Conservation (phyloP, 2,113 vertebrate genomes). For the Falcunculus frontatus region DNA sequence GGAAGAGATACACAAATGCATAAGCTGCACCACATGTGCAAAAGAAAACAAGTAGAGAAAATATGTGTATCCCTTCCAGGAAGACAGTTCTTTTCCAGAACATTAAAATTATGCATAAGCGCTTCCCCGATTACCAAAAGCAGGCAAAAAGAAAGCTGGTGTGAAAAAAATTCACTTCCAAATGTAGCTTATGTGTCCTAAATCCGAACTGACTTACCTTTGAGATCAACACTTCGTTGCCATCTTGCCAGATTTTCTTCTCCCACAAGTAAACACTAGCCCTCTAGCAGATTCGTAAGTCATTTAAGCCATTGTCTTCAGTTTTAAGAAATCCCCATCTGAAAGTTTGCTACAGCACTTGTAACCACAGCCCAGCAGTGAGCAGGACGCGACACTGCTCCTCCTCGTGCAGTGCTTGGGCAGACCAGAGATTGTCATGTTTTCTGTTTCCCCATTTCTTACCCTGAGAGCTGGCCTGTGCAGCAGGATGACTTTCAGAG, state of each 20-base stretch:
- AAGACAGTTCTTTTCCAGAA: not conserved
- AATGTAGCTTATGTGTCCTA: not conserved
- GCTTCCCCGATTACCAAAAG: not conserved
- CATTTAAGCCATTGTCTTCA: not conserved
- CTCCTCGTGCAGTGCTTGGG: rapidly evolving
- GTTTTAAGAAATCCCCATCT: not conserved
- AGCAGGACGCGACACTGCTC: not conserved
- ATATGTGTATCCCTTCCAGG: not conserved
- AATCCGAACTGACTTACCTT: not conserved
- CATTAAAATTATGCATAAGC: not conserved
- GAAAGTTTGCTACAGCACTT: not conserved
- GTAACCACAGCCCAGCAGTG: constrained; percentile 12
- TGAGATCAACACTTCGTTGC: not conserved
- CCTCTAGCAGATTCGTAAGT: not conserved
- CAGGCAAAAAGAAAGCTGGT: not conserved
- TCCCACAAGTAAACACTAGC: not conserved
- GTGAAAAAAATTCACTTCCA: not conserved
- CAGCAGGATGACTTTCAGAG: not conserved
- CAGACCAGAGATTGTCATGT: not conserved
- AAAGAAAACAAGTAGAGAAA: not conserved
- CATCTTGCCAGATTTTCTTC: not conserved
- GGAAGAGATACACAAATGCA: not conserved
- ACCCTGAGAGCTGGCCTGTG: not conserved
- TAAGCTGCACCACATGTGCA: not conserved
- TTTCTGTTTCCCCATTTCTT: constrained; percentile 6